Conservation (phyloP, 2,797 vertebrate genomes). For the Mustela erminea region DNA sequence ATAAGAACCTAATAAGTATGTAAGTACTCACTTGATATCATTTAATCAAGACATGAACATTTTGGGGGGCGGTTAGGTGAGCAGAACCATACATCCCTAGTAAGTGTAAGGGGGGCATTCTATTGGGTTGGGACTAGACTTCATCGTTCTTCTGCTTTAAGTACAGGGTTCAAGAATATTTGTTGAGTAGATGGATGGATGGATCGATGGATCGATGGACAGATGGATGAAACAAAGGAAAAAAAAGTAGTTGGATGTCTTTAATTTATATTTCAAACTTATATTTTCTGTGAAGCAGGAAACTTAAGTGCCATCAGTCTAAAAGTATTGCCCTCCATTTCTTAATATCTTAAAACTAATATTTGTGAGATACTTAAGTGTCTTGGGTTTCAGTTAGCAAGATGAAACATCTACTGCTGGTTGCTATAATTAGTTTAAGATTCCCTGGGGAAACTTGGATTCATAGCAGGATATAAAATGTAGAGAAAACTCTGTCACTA, state of each 20-base stretch:
- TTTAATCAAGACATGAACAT: conserved; percentile 38
- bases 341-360: conserved; percentile 59
- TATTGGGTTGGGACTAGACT: not conserved
- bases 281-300: conserved; percentile 37
- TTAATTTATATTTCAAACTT: conserved; percentile 10
- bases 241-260: not conserved
- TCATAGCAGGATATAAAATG: conserved; percentile 7
- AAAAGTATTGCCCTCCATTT: conserved; percentile 27
- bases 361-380: conserved; percentile 45
- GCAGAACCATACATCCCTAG: not conserved
- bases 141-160: conserved; percentile 6
- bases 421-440: conserved; percentile 59
- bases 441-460: conserved; percentile 14
- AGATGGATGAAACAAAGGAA: not conserved
- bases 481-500: conserved; percentile 11
- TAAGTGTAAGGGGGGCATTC: not conserved
- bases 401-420: conserved; percentile 30
- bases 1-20: not conserved
- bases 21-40: not conserved
- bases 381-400: conserved; percentile 51
- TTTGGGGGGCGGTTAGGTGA: not conserved
- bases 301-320: not conserved
- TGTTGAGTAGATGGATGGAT: not conserved
- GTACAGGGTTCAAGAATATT: not conserved
- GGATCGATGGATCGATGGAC: not conserved